These are phyloP conservation scores for Euura saliciscinereae DNA, from an alignment of 1,140 invertebrate species.

Conservation along the genomic window DNA sequence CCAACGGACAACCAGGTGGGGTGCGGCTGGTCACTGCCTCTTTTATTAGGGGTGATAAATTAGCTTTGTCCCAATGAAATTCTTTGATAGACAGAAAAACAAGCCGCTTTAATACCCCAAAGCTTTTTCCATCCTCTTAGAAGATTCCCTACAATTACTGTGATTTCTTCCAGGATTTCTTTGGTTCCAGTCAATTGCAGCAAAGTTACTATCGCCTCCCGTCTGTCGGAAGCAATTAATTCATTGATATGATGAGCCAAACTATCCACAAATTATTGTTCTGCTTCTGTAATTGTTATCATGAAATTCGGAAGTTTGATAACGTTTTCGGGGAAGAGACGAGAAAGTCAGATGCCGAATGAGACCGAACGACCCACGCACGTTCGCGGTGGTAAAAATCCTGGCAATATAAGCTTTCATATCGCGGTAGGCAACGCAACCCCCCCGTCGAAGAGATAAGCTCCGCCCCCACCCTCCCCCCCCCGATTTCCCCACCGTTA, in stretches of 20 bases:
- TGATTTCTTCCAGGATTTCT: too few species aligned
- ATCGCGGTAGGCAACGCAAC: constrained; percentile 37
- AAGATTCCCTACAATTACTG: too few species aligned
- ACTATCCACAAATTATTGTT: too few species aligned
- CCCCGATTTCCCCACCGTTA: not conserved
- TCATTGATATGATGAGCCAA: too few species aligned
- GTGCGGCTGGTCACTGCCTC: constrained; percentile 39
- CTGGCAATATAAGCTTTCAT: constrained; percentile 34
- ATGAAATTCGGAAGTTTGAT: too few species aligned
- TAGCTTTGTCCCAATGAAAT: constrained; percentile 24
- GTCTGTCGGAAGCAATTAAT: too few species aligned
- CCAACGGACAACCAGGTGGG: constrained; percentile 14
- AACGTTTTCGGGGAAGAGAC: too few species aligned
- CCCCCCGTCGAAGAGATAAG: constrained; percentile 42
- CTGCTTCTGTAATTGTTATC: too few species aligned
- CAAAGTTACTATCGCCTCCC: too few species aligned
- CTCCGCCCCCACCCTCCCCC: constrained; percentile 45
- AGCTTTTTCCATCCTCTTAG: too few species aligned
- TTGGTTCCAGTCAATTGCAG: too few species aligned
- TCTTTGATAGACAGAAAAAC: constrained; percentile 4
- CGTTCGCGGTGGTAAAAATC: not conserved
- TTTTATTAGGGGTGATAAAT: constrained; percentile 41
- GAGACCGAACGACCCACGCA: not conserved
- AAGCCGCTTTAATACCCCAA: not conserved
- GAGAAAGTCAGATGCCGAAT: not conserved